Evolutionary conservation across 1,140 invertebrate genomes (phyloP), one percentile per base, ranked within the genome.

Genomic region (Solenopsis invicta): DNA sequence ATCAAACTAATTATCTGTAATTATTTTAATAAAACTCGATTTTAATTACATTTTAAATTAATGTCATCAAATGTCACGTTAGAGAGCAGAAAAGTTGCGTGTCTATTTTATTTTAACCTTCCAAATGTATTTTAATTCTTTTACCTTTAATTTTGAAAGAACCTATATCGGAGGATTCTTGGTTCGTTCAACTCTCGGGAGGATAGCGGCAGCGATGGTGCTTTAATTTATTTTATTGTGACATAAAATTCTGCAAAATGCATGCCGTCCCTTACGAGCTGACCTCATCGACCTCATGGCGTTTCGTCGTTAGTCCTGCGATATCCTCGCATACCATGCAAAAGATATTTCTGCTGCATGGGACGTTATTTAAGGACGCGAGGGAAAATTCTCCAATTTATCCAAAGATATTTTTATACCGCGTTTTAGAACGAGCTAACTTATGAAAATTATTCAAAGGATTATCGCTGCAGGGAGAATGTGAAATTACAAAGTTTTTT

Each of bases 201-300:
- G 80, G 41, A 74, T 34, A 61, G 67, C 69, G 34, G 37, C 61
- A 59, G 52, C 62, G 21, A 80, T 77, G 61, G 71, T 4, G 50
- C 29, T 89, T 86, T 86, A 88, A 89, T 89, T 89, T 89, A 88
- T 86, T 88, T 88, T 88, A 89, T 86, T 86, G 75, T 89, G 24
- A 52, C 82, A 86, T 89, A 86, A 89, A 89, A 88, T 88, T 52
- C 61, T 86, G 82, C 81, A 78, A 86, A 86, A 89, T 86, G 16
- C 71, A 66, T 48, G 18, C 67, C 41, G 56, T 84, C 54, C 45
- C 52, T 34, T 84, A 84, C 69, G 41, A 50, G 54, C 45, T 84
- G 80, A 84, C 80, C 69, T 61, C 29, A 34, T 54, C 34, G 62
- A 80, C 48, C 29, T 54, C 67, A 21, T 72, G 3, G 78, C 37